A percentile compares a stretch with the other conserved stretches of the same genome.
Conservation (phyloP, 2,113 vertebrate species). For the Cyphomyrus discorhynchus region DNA sequence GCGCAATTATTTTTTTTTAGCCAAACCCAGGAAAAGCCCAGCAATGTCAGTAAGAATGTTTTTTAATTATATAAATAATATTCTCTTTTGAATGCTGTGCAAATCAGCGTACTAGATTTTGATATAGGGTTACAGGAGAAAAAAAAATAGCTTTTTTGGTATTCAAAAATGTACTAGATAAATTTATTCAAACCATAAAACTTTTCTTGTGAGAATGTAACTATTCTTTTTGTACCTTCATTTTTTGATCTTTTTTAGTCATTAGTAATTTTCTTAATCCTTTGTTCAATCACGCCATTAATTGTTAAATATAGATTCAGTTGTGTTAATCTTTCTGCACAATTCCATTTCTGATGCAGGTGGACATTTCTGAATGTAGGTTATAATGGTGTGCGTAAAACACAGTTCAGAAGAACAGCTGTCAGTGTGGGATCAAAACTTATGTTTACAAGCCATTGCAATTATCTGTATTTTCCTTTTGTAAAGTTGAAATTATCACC, state of each 20-base stretch:
- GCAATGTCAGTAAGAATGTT: not conserved
- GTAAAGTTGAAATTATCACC: not conserved
- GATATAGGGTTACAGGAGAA: not conserved
- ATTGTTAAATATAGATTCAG: not conserved
- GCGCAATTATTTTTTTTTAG: not conserved
- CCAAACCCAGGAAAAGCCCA: not conserved
- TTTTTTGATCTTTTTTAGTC: not conserved
- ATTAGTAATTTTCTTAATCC: not conserved
- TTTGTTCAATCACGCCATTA: not conserved
- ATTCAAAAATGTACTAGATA: not conserved
- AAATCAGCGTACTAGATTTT: not conserved
- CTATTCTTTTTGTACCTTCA: not conserved
- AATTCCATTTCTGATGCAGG: not conserved
- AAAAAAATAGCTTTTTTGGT: not conserved
- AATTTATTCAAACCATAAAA: not conserved
- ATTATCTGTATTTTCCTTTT: not conserved
- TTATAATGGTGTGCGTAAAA: not conserved
- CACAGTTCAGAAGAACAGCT: not conserved
- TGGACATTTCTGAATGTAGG: not conserved
- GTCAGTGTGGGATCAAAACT: not conserved
- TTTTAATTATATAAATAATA: not conserved
- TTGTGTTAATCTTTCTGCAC: not conserved
- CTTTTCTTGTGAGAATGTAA: not conserved
- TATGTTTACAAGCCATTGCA: not conserved
- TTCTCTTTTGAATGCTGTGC: not conserved